A percentile compares a stretch with the other conserved stretches of the same genome.
Conservation (phyloP, 2,888 invertebrate genomes). For the Chironomus riparius region DNA sequence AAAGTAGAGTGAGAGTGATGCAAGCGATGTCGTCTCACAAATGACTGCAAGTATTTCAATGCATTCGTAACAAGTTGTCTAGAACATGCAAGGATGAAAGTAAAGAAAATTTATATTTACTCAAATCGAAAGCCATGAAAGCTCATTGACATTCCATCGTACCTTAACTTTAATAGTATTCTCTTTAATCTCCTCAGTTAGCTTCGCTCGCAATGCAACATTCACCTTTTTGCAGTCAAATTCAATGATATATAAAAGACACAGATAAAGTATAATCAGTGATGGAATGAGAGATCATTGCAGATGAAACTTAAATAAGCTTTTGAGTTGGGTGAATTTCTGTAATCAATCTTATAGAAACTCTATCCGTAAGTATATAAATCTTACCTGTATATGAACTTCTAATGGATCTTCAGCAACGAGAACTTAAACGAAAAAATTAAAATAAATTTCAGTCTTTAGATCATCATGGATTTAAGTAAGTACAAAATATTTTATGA, state of each 20-base stretch:
- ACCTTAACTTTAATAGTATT: conserved; percentile 62
- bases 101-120: neutral
- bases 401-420: conserved; percentile 49
- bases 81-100: neutral
- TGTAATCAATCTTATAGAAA: no score
- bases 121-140: neutral
- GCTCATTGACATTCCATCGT: neutral
- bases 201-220: conserved; percentile 68
- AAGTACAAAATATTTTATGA: no score
- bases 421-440: neutral
- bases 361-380: no score
- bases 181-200: conserved; percentile 67
- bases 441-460: neutral
- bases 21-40: conserved; percentile 66
- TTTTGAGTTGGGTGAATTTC: no score
- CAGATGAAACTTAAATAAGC: neutral
- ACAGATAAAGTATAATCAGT: neutral
- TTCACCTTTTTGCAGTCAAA: conserved; percentile 44
- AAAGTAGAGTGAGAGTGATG: conserved; percentile 74
- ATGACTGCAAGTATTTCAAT: conserved; percentile 62
- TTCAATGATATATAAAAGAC: neutral
- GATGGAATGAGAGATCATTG: neutral
- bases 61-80: conserved; percentile 62
- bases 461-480: neutral
- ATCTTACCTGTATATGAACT: conserved; percentile 50